These are phyloP conservation scores for Sebastes elongatus DNA, from an alignment of 2,797 vertebrate genomes.

Conservation along the genomic window DNA sequence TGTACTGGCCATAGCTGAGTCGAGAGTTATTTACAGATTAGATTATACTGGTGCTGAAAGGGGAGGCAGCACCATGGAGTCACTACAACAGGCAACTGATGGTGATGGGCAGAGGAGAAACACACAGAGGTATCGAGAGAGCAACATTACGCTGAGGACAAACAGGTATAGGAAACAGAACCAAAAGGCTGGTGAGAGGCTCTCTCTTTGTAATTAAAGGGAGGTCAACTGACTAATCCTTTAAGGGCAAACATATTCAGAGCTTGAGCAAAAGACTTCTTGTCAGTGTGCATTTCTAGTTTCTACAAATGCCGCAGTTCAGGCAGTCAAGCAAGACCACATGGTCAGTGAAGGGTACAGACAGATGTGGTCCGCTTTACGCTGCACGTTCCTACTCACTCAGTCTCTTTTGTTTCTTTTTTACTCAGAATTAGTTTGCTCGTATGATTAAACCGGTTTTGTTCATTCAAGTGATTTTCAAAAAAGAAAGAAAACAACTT, in stretches of 20 bases:
- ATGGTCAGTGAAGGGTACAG: conserved; percentile 24
- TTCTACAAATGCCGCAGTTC: conserved; percentile 10
- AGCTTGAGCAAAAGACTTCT: conserved; percentile 27
- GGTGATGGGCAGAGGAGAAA: conserved; percentile 82
- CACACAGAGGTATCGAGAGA: conserved; percentile 80
- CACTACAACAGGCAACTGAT: conserved; percentile 85
- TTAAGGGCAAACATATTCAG: conserved; percentile 47
- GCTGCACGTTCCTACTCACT: conserved; percentile 19
- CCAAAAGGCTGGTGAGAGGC: conserved; percentile 59
- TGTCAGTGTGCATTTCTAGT: conserved; percentile 16
- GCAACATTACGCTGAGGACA: conserved; percentile 77
- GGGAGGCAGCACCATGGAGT: conserved; percentile 82
- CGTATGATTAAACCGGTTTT: conserved; percentile 28
- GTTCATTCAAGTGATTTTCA: conserved; percentile 56
- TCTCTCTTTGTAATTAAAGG: conserved; percentile 61
- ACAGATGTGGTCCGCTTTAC: conserved; percentile 19
- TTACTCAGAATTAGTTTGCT: conserved; percentile 33
- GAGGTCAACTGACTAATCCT: conserved; percentile 54
- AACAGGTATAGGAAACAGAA: conserved; percentile 57
- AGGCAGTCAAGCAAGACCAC: conserved; percentile 43
- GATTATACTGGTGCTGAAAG: conserved; percentile 79
- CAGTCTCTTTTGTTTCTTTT: conserved; percentile 17
- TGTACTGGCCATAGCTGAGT: conserved; percentile 87
- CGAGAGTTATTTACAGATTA: conserved; percentile 83
- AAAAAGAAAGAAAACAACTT: conserved; percentile 20